Base-by-base conservation (phyloP, 2,888 invertebrate species). In the Pantelozetes paolii region DNA sequence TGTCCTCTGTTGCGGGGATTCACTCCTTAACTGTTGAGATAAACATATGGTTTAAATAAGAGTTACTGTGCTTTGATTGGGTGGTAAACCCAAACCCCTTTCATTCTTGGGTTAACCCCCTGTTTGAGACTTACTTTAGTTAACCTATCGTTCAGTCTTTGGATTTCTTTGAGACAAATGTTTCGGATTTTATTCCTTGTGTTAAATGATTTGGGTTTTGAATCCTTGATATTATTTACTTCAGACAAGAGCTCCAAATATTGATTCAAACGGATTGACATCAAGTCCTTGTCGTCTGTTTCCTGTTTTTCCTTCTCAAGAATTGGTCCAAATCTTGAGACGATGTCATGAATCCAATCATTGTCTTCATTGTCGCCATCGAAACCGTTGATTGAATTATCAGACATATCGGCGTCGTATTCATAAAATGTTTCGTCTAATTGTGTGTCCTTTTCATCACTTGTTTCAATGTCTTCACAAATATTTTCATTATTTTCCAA, bases 201-300 rank as follows among this genome's bases (percentile, higher is more conserved):
- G 18, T n/a, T n/a, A 42, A 6, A n/a, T 18, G n/a, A 23, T 42
- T 67, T 40, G 1, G 62, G 3, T 32, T 67, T 67, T 23, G 42
- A 18, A 2, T 42, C 67, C 1, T 67, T 20, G 2, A 40, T 3
- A 40, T 2, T 11, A 5, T 67, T 67, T 9, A 67, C 23, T 67
- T 67, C 40, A 26, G 36, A 18, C 40, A 42, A n/a, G 0, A 67
- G 23, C 23, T 67, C 67, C 9, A 67, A 32, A 36, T n/a, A 67
- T 67, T 67, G 67, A 13, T 67, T 67, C 67, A 67, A 67, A n/a
- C 67, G 67, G n/a, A 67, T 67, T 13, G 67, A 67, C 6, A 42
- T 23, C 13, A 67, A 23, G 15, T 67, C 42, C 15, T 67, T 67
- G 42, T 67, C 42, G 3, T 67, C 20, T n/a, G 23, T 42, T 1